A percentile compares a stretch with the other conserved stretches of the same genome.
Evolutionary conservation across 2,888 invertebrate genomes (phyloP).

Genomic region (Incurvaria masculella): DNA sequence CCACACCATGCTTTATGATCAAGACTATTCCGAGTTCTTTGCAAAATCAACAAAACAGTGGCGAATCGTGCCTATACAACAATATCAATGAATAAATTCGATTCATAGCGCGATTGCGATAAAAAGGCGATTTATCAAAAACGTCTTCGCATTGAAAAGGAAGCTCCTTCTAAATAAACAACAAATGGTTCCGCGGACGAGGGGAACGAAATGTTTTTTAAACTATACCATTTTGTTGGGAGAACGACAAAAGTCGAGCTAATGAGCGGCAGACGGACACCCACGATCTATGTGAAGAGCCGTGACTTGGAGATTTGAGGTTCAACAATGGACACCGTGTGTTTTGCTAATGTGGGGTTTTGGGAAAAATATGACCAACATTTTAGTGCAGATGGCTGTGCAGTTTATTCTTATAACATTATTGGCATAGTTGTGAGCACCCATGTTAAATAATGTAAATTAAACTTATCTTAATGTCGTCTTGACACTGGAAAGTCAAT

Average conservation of each 20-base stretch:
- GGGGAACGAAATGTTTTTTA: conserved; percentile 34
- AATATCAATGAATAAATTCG: conserved; percentile 53
- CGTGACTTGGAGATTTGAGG: background rate
- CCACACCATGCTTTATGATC: no score
- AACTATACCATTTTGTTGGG: conserved; percentile 29
- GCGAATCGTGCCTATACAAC: conserved; percentile 41
- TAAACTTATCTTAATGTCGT: no score
- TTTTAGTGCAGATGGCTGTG: no score
- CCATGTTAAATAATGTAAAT: no score
- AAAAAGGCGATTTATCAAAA: conserved; percentile 54
- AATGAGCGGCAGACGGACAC: conserved; percentile 47
- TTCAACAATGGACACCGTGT: background rate
- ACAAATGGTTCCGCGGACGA: conserved; percentile 47
- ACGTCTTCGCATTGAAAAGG: conserved; percentile 33
- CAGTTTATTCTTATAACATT: no score
- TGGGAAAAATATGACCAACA: no score
- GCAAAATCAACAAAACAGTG: no score
- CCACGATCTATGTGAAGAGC: conserved; percentile 27
- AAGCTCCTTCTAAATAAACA: conserved; percentile 51
- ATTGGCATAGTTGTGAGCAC: no score
- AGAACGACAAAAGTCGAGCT: conserved; percentile 33
- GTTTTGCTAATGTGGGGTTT: background rate
- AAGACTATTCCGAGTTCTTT: no score
- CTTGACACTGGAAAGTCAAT: no score
- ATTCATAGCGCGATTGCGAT: conserved; percentile 40